Evolutionary conservation across 2,888 invertebrate species (phyloP), one percentile per base, ranked within the genome.

Genomic region (Aquatica leii): DNA sequence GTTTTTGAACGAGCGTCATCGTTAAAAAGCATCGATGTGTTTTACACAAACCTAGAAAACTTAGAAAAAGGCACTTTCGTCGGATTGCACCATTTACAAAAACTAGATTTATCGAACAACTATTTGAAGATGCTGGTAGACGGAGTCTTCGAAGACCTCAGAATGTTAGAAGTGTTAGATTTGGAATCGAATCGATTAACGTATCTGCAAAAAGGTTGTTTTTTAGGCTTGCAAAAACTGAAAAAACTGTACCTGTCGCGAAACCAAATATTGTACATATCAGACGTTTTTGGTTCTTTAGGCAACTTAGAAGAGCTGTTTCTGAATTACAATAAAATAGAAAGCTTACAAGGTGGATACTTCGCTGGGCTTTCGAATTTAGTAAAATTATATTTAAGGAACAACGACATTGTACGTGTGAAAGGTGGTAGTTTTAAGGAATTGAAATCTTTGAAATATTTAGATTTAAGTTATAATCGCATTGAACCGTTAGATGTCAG

Each of bases 31-130:
- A 43, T 64, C 18, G 59, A 41, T 11, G 24, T 64, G 2, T 64
- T 64, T 49, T 20, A 64, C n/a, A 56, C 41, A 18, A 43, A 56
- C 6, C 5, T 64, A 8, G 54, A 61, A 12, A 15, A 58, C 14
- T 1, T 65, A 1, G 65, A 65, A 46, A 60, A 61, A 24, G 61
- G 61, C 12, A 61, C 56, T 4, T 65, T 65, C 17, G 54, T 65
- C 8, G 65, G 65, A 3, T 37, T 65, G 1, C 65, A 65, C 20
- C 40, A 58, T 0, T 24, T 65, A 8, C 8, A 34, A 53, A 49
- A 58, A 15, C 8, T 65, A 11, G 60, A 65, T 40, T 35, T 65
- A 14, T 53, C 60, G 1, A 35, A 34, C 34, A 65, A 65, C 34
- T 53, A 48, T 9, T 5, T 65, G 1, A 58, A 12, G 3, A 46